Evolutionary conservation across 2,797 vertebrate species (phyloP), one percentile per base, ranked within the genome.

Genomic region (Allobates femoralis): DNA sequence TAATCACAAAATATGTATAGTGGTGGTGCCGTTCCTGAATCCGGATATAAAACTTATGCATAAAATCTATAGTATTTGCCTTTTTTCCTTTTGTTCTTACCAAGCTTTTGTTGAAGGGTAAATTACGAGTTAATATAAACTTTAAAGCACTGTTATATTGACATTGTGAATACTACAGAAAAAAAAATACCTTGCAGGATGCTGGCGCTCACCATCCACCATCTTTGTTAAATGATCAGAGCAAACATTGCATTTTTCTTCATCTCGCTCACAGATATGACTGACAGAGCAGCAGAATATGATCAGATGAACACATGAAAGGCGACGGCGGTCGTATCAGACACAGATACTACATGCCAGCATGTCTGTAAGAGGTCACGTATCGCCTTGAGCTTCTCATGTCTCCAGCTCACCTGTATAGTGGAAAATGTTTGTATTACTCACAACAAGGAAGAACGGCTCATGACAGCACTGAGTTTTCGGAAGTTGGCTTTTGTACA

Each of bases 281-380:
- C 62, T 77, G 60, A 77, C 75, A 74, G 51, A 73, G 55, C 8
- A 46, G 53, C 46, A 32, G 64, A 64, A 41, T 26, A 62, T 86
- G 56, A 75, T 81, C 69, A 81, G 56, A 53, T 76, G 23, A 66
- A 75, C 37, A 81, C 79, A 86, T 51, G 79, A 76, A 75, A 58
- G 80, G 37, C 58, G 18, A 32, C 21, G 55, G 11, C 53, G 77
- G 30, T 66, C 73, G 41, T 46, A 46, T 51, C 60, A 69, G 32
- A 58, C 51, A 86, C 73, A 82, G 53, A 76, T 28, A 76, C 56
- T 30, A 82, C 50, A 67, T 73, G 56, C 46, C 50, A 82, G 55
- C 50, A 30, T 53, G 60, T 41, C 58, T 55, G 26, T 23, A 56
- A 46, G 60, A 78, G 85, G 85, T 86, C 60, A 83, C 71, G 77